Conservation (phyloP, 2,888 invertebrate genomes). For the Epiblema foenella region DNA sequence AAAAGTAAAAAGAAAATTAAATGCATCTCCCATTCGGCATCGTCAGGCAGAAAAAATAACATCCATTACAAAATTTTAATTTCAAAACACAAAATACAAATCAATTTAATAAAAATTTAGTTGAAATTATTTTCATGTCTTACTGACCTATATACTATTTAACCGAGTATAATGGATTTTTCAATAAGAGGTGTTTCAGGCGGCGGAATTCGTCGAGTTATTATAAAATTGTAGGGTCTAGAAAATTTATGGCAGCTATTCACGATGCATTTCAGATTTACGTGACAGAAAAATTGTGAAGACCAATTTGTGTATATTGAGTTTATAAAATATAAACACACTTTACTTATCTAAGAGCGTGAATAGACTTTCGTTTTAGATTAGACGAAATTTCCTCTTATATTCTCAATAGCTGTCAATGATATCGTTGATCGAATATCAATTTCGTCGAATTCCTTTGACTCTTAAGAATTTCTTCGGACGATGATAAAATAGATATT, state of each 20-base stretch:
- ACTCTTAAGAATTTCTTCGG: neutral
- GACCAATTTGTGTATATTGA: neutral
- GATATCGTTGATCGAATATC: neutral
- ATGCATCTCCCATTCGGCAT: no score
- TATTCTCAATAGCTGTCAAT: neutral
- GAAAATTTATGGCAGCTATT: neutral
- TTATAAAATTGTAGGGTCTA: no score
- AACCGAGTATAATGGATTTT: no score
- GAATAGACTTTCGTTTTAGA: neutral
- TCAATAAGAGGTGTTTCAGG: no score
- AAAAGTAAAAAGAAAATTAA: no score
- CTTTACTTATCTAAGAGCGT: neutral
- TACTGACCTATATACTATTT: no score
- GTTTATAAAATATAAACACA: neutral
- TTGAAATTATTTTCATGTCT: no score
- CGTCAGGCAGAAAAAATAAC: no score
- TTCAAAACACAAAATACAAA: no score
- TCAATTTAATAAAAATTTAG: no score
- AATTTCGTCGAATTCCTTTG: neutral
- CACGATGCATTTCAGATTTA: neutral
- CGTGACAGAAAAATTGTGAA: neutral
- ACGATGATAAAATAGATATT: neutral
- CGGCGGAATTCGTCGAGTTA: no score
- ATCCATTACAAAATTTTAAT: no score
- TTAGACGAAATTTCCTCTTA: neutral